A percentile compares a stretch with the other conserved stretches of the same genome.
Conservation (phyloP, 2,888 invertebrate species). For the Callyntrura sp. region DNA sequence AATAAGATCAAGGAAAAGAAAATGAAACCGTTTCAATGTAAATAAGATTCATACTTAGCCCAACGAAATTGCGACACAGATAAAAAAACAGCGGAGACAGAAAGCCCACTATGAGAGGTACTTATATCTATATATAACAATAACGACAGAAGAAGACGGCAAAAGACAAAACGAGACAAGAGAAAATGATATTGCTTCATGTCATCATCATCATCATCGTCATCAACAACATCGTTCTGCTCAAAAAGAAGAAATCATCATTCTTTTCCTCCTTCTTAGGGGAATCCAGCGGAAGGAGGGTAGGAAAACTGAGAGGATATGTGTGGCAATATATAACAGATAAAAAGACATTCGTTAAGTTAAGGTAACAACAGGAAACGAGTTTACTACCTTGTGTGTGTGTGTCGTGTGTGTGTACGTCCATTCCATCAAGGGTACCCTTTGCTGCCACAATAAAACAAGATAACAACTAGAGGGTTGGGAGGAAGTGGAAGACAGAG, state of each 20-base stretch:
- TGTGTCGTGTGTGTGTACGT: neutral
- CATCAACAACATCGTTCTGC: neutral
- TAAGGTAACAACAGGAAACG: slow-evolving; percentile 57
- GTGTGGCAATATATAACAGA: slow-evolving; percentile 28
- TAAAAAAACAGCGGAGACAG: neutral
- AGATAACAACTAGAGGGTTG: slow-evolving; percentile 1
- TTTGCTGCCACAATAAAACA: neutral
- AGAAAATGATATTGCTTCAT: slow-evolving; percentile 37
- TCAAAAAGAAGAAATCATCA: slow-evolving; percentile 35
- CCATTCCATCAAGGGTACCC: neutral
- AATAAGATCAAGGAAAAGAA: slow-evolving; percentile 23
- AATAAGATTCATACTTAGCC: slow-evolving; percentile 53
- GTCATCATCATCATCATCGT: slow-evolving; percentile 34
- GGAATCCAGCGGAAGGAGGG: slow-evolving; percentile 6
- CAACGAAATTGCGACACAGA: slow-evolving; percentile 32
- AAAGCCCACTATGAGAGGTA: neutral
- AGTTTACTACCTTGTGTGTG: neutral
- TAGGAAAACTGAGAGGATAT: slow-evolving; percentile 6
- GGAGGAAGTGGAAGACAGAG: neutral
- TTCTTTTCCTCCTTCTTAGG: slow-evolving; percentile 10
- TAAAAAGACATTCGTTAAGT: slow-evolving; percentile 19
- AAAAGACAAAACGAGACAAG: slow-evolving; percentile 12
- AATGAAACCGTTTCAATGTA: slow-evolving; percentile 67
- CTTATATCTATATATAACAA: too few species aligned
- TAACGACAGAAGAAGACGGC: neutral